These are phyloP conservation scores for Hermatobates lingyangjiaoensis DNA, from an alignment of 1,140 invertebrate species.

Conservation along the genomic window DNA sequence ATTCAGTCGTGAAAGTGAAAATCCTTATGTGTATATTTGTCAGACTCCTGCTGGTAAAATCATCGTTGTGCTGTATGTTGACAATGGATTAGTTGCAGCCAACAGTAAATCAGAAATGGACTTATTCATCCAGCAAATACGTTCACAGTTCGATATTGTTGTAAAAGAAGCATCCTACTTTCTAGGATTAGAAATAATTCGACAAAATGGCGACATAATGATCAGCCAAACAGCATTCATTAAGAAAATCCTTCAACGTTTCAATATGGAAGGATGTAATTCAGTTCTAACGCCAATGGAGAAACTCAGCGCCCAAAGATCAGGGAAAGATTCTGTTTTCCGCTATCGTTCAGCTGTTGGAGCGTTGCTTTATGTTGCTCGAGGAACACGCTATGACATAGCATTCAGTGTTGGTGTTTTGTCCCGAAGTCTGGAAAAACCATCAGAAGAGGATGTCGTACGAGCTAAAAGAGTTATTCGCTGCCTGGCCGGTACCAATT, in stretches of 20 bases:
- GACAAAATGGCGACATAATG: not conserved
- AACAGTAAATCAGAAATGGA: not conserved
- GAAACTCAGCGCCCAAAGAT: too few relatives aligned
- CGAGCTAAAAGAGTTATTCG: not conserved
- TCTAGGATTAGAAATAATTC: constrained; percentile 1
- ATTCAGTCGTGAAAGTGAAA: not conserved
- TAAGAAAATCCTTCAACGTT: not conserved
- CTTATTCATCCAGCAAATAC: not conserved
- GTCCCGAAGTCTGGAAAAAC: not conserved
- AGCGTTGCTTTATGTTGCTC: not conserved
- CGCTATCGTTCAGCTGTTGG: not conserved
- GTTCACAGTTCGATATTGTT: not conserved
- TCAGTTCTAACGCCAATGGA: too few relatives aligned
- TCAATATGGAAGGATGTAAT: not conserved
- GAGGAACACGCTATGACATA: not conserved
- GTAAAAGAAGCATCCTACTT: not conserved
- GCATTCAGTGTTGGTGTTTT: not conserved
- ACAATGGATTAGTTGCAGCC: not conserved
- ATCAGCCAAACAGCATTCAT: constrained; percentile 1
- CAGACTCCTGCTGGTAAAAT: constrained; percentile 4
- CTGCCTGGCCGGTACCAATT: not conserved
- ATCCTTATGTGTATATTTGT: constrained; percentile 1
- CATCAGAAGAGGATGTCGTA: not conserved
- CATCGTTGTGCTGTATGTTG: not conserved
- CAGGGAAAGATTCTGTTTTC: too few relatives aligned